Evolutionary conservation across 2,888 invertebrate genomes (phyloP).

Genomic region (Allolobophora icterica): DNA sequence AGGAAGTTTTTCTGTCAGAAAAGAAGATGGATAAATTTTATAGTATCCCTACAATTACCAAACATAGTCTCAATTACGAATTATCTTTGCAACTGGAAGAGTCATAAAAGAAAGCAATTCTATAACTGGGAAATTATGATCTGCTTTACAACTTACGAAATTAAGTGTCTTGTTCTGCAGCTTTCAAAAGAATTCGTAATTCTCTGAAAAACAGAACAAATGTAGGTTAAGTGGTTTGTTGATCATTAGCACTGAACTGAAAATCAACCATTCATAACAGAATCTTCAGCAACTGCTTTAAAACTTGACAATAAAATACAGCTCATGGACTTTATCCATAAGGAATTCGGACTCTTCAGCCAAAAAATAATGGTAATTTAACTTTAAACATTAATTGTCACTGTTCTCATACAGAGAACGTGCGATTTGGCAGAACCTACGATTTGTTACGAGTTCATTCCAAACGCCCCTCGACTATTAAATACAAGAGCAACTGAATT

Average conservation of each 20-base stretch:
- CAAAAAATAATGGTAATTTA: neutral
- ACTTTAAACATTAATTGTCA: neutral
- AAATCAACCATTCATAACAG: neutral
- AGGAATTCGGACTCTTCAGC: neutral
- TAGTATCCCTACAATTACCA: neutral
- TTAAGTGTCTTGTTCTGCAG: neutral
- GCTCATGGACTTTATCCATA: neutral
- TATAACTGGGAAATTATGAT: neutral
- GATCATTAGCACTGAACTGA: neutral
- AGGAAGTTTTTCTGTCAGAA: neutral
- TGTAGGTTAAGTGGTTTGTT: neutral
- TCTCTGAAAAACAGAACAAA: neutral
- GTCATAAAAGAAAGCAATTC: neutral
- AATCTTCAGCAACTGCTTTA: neutral
- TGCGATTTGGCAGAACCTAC: neutral
- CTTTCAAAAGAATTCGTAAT: neutral
- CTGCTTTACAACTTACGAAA: neutral
- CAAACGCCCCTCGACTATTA: neutral
- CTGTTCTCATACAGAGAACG: neutral
- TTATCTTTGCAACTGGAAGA: neutral
- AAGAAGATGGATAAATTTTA: neutral
- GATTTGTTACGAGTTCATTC: neutral
- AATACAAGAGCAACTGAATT: neutral
- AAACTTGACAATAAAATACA: neutral
- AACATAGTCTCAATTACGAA: neutral